Evolutionary conservation across 2,888 invertebrate genomes (phyloP).

Genomic region (Drosophila mulleri): DNA sequence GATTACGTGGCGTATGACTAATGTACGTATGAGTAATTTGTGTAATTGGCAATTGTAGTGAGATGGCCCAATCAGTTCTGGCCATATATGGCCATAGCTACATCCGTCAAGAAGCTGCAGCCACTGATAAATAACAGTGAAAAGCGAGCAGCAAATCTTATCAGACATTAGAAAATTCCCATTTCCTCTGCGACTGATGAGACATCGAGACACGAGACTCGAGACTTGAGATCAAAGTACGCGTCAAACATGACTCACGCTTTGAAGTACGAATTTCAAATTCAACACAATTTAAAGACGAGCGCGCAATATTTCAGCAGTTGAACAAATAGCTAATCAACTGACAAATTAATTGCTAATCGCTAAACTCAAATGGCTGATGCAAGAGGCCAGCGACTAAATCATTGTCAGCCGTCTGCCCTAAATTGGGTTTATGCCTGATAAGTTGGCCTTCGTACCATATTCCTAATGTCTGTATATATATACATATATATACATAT

Average conservation of each 20-base stretch:
- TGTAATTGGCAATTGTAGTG: neutral
- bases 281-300: constrained; percentile 14
- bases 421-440: constrained; percentile 53
- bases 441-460: constrained; percentile 52
- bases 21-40: constrained; percentile 68
- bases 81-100: constrained; percentile 27
- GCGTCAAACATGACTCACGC: constrained; percentile 27
- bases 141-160: constrained; percentile 13
- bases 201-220: neutral
- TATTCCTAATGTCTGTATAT: neutral
- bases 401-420: constrained; percentile 26
- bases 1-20: constrained; percentile 74
- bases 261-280: constrained; percentile 6
- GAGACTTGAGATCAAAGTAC: constrained; percentile 25
- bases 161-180: constrained; percentile 20
- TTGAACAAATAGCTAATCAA: constrained; percentile 33
- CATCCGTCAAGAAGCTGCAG: constrained; percentile 24
- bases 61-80: constrained; percentile 9
- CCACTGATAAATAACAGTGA: constrained; percentile 35
- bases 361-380: constrained; percentile 58
- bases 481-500: neutral
- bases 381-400: constrained; percentile 53
- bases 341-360: constrained; percentile 45
- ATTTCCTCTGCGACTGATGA: constrained; percentile 24
- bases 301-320: constrained; percentile 12